Evolutionary conservation across 2,888 invertebrate genomes (phyloP).

Genomic region (Pristionchus maxplancki): DNA sequence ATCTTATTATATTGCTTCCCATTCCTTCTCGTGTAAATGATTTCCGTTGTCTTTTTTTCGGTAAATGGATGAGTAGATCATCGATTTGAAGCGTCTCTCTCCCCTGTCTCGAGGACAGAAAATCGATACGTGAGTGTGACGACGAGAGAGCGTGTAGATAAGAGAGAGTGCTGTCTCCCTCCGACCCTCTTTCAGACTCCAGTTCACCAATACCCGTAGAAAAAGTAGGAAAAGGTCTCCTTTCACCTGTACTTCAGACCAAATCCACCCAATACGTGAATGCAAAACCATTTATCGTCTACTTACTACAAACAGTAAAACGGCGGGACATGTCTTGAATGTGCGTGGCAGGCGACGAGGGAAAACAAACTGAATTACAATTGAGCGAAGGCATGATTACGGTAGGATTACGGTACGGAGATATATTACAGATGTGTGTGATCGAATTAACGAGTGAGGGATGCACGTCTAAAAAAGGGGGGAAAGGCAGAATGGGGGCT

Average conservation of each 20-base stretch:
- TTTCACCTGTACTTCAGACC: background rate
- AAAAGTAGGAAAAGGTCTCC: too few species aligned
- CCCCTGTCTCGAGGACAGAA: too few species aligned
- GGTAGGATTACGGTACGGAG: background rate
- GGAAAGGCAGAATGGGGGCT: background rate
- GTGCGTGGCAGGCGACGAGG: background rate
- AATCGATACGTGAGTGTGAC: too few species aligned
- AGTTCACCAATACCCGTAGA: too few species aligned
- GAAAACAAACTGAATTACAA: background rate
- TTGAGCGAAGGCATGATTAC: background rate
- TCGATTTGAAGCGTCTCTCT: too few species aligned
- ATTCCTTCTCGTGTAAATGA: background rate
- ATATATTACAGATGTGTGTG: background rate
- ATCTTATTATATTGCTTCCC: background rate
- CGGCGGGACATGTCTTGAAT: background rate
- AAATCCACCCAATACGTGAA: background rate
- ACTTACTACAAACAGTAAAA: conserved; percentile 3
- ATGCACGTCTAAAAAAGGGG: background rate
- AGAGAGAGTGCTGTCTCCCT: too few species aligned
- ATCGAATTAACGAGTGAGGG: background rate
- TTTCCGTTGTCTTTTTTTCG: background rate
- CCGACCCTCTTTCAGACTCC: too few species aligned
- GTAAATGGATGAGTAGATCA: too few species aligned
- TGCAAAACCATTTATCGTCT: conserved; percentile 22
- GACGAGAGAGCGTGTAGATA: too few species aligned